These are phyloP conservation scores for Morus bassanus DNA, from an alignment of 2,797 vertebrate species.

Conservation along the genomic window DNA sequence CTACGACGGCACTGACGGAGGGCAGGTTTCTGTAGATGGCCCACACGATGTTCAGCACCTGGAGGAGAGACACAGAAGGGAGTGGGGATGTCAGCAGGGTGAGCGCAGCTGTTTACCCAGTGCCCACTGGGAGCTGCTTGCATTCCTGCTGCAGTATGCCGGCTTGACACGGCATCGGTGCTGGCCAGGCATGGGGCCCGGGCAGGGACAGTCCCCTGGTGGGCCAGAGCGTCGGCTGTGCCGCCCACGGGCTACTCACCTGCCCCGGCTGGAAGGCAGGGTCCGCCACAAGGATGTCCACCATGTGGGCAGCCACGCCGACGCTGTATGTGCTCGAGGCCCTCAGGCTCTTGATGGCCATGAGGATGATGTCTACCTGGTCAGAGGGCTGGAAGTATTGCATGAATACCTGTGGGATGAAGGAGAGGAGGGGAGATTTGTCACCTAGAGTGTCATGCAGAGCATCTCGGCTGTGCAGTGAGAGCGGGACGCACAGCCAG, in stretches of 20 bases:
- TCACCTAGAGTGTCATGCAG: background rate
- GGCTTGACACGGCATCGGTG: accelerated
- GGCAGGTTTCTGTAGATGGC: background rate
- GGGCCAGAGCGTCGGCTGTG: background rate
- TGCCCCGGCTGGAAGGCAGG: accelerated
- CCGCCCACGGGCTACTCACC: background rate
- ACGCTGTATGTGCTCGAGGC: accelerated
- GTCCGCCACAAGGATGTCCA: accelerated
- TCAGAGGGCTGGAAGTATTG: background rate
- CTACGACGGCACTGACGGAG: accelerated
- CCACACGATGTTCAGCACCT: background rate
- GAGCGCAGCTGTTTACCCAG: accelerated
- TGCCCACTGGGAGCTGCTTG: background rate
- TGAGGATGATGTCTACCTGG: background rate
- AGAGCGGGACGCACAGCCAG: background rate
- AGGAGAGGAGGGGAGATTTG: background rate
- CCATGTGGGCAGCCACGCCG: background rate
- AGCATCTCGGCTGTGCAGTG: background rate
- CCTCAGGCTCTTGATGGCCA: background rate
- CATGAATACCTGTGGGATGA: background rate
- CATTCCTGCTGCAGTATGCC: accelerated
- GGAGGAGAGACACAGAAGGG: background rate
- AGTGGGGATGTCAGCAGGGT: background rate
- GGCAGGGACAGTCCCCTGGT: background rate
- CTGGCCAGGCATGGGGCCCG: accelerated